Evolutionary conservation across 1,140 invertebrate species (phyloP).

Genomic region (Pomacea maculata): DNA sequence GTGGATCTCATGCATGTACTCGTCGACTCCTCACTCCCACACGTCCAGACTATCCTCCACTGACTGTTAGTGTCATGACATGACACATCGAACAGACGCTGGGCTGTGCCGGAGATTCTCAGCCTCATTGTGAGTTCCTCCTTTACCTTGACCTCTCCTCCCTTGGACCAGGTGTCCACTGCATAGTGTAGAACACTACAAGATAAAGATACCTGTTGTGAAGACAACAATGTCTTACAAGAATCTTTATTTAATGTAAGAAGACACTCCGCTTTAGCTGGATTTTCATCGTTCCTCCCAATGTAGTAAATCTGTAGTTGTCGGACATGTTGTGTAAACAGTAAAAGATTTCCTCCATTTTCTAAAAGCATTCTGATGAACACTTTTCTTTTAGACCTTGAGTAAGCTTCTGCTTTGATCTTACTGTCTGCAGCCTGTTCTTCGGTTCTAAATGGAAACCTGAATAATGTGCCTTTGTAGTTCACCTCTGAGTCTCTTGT

Average conservation of each 20-base stretch:
- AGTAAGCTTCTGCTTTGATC: slow-evolving; percentile 48
- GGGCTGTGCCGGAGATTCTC: neutral
- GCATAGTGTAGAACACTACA: neutral
- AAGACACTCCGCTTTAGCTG: slow-evolving; percentile 13
- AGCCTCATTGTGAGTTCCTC: slow-evolving; percentile 11
- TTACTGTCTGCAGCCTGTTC: slow-evolving; percentile 47
- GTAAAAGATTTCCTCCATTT: slow-evolving; percentile 47
- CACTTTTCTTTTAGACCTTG: slow-evolving; percentile 42
- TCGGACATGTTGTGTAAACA: slow-evolving; percentile 60
- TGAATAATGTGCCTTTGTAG: slow-evolving; percentile 56
- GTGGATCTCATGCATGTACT: neutral
- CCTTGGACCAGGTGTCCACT: neutral
- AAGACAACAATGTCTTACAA: neutral
- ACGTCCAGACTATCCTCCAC: slow-evolving; percentile 41
- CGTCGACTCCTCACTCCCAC: slow-evolving; percentile 32
- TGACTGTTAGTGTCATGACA: neutral
- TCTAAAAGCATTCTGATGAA: slow-evolving; percentile 50
- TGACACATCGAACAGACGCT: slow-evolving; percentile 3
- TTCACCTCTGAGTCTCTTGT: neutral
- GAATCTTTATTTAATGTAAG: slow-evolving; percentile 25
- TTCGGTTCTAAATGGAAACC: slow-evolving; percentile 50
- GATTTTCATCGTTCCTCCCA: slow-evolving; percentile 10
- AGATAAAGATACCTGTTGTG: neutral
- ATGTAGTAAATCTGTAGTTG: slow-evolving; percentile 53
- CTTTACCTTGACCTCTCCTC: neutral